phyloP scores from a whole-genome alignment of 2,113 vertebrate species.

The Thinocorus orbignyianus region DNA sequence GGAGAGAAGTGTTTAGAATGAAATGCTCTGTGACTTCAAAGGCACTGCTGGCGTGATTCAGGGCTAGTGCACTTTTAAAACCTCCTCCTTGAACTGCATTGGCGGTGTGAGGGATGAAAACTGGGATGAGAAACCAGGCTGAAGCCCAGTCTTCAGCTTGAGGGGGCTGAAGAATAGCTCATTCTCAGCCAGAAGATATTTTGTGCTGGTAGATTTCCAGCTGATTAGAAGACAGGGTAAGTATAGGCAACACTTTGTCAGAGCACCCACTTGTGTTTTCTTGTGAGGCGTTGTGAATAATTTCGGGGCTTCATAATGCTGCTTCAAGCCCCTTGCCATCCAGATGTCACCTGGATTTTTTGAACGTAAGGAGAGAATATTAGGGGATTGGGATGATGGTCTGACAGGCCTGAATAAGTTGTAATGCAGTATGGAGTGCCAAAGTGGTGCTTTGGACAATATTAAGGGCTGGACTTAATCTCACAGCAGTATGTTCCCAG shows the following conservation, averaged over 20 bases:
- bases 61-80: neutral
- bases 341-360: neutral
- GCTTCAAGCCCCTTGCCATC: neutral
- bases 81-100: neutral
- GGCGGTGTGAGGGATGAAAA: neutral
- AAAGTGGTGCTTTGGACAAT: neutral
- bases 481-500: neutral
- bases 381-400: neutral
- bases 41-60: neutral
- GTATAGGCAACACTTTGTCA: neutral
- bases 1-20: conserved; percentile 2
- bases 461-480: neutral
- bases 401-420: neutral
- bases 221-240: neutral
- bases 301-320: neutral
- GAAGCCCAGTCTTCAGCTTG: neutral
- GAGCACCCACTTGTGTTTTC: neutral
- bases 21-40: neutral
- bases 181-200: neutral
- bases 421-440: neutral
- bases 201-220: neutral
- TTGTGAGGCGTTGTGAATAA: neutral
- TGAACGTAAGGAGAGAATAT: neutral
- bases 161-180: neutral
- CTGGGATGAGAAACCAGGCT: neutral